phyloP scores from a whole-genome alignment of 2,113 vertebrate species.

The Petrocephalus microphthalmus region DNA sequence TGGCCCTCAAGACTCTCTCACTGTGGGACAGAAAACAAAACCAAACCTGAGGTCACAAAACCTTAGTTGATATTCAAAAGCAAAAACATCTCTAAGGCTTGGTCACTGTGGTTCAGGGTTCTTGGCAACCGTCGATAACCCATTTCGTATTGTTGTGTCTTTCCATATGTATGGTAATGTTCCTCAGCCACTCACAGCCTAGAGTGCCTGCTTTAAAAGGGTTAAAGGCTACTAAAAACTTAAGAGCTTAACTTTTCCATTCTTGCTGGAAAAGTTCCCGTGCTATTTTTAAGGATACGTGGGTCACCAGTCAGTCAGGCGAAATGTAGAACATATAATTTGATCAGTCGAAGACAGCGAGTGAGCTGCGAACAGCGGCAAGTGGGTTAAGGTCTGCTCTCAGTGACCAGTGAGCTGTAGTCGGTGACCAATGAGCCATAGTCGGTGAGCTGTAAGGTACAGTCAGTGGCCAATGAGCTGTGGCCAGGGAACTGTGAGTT shows the following conservation, averaged over 20 bases:
- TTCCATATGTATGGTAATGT: not conserved
- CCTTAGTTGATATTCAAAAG: not conserved
- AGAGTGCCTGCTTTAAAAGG: slow-evolving; percentile 12
- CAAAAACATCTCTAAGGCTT: not conserved
- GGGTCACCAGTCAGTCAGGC: slow-evolving; percentile 9
- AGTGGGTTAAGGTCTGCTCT: not conserved
- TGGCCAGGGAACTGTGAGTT: not conserved
- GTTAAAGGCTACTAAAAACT: slow-evolving; percentile 27
- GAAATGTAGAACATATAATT: slow-evolving; percentile 6
- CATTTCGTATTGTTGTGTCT: not conserved
- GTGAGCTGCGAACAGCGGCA: not conserved
- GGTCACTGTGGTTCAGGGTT: not conserved
- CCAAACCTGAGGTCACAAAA: not conserved
- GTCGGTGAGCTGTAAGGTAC: not conserved
- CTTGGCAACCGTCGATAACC: not conserved
- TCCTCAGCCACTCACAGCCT: not conserved
- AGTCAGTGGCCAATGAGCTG: not conserved
- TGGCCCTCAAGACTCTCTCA: not conserved
- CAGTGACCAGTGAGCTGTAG: not conserved
- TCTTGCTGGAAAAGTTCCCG: slow-evolving; percentile 31
- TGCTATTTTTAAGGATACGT: slow-evolving; percentile 39
- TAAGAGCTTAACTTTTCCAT: slow-evolving; percentile 34
- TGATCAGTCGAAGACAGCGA: not conserved
- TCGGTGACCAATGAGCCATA: not conserved
- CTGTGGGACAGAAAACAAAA: not conserved